These are phyloP conservation scores for Elegia similella DNA, from an alignment of 2,888 invertebrate species.

Conservation along the genomic window DNA sequence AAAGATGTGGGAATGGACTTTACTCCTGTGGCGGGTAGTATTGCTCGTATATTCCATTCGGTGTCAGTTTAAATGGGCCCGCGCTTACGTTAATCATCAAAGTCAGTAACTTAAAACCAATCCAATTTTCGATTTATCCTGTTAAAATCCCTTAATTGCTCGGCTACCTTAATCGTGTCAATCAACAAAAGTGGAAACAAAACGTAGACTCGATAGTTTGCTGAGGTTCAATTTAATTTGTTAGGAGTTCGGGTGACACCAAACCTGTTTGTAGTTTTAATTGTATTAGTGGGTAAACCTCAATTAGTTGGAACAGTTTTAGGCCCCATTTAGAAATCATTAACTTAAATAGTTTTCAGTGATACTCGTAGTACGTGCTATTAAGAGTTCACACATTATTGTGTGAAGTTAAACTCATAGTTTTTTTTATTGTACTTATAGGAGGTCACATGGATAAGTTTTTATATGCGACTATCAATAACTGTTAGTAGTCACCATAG, in stretches of 20 bases:
- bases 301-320: slow-evolving; percentile 9
- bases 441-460: no score
- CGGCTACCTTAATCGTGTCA: slow-evolving; percentile 2
- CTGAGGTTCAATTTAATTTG: slow-evolving; percentile 13
- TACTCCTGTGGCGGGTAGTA: no score
- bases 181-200: slow-evolving; percentile 3
- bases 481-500: no score
- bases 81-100: no score
- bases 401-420: no score
- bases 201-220: background rate
- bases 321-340: background rate
- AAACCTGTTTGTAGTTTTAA: slow-evolving; percentile 13
- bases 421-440: no score
- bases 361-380: background rate
- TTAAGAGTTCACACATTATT: background rate
- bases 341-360: background rate
- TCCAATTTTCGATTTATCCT: background rate
- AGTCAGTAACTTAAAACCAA: background rate
- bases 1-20: no score
- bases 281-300: slow-evolving; percentile 10
- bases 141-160: background rate
- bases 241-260: slow-evolving; percentile 12
- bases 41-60: no score
- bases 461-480: no score
- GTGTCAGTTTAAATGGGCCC: no score